Percentiles rank a stretch among this genome's conserved stretches.
Conservation (phyloP, 1,140 invertebrate genomes). For the Drosophila santomea region DNA sequence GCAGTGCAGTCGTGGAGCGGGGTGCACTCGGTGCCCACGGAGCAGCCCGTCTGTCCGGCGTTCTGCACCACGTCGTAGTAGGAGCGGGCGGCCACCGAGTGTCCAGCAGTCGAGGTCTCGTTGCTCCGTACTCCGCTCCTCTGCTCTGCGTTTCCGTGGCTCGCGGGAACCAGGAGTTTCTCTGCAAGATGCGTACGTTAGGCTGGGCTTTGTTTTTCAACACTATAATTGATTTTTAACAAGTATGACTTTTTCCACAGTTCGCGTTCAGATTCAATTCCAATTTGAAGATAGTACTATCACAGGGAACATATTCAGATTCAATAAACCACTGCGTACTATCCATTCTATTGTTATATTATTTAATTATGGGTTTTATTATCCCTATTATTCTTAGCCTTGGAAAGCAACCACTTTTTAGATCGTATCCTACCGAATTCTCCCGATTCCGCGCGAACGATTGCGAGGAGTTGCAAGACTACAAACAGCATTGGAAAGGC, state of each 20-base stretch:
- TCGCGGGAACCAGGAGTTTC: constrained; percentile 54
- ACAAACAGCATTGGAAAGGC: constrained; percentile 19
- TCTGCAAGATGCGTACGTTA: constrained; percentile 26
- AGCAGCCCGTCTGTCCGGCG: constrained; percentile 51
- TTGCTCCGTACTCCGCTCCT: constrained; percentile 13
- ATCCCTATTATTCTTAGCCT: background rate
- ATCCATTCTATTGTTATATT: no score
- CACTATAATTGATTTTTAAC: no score
- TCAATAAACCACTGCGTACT: no score
- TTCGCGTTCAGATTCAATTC: no score
- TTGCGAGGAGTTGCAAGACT: constrained; percentile 32
- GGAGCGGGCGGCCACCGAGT: constrained; percentile 62
- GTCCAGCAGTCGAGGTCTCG: constrained; percentile 21
- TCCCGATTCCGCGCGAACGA: constrained; percentile 50
- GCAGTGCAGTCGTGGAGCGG: constrained; percentile 80
- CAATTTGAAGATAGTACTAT: no score
- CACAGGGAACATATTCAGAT: no score
- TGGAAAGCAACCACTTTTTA: background rate
- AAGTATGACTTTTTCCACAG: no score
- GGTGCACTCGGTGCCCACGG: constrained; percentile 78
- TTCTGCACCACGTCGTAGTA: constrained; percentile 44
- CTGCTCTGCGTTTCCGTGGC: constrained; percentile 10
- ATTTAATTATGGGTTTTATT: background rate
- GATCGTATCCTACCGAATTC: constrained; percentile 59
- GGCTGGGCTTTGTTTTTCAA: background rate